A percentile compares a stretch with the other conserved stretches of the same genome.
Conservation (phyloP, 2,888 invertebrate species). For the Gymnocheta viridis region DNA sequence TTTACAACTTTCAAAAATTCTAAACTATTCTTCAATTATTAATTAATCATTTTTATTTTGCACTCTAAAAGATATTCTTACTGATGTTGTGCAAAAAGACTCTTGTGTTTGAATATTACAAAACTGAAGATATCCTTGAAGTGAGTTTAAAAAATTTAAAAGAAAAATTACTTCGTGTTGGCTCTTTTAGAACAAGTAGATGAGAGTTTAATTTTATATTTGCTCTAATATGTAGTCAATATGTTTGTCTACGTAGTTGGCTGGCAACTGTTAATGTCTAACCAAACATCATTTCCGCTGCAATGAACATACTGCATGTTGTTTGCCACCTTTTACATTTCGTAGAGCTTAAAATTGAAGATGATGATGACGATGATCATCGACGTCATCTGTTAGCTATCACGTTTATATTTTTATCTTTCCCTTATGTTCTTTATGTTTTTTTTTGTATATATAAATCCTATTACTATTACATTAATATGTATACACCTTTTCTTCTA, state of each 20-base stretch:
- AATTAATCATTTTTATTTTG: too few species aligned
- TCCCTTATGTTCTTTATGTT: slow-evolving; percentile 31
- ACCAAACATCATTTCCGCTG: slow-evolving; percentile 66
- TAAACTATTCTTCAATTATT: too few species aligned
- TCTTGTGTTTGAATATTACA: too few species aligned
- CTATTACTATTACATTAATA: slow-evolving; percentile 2
- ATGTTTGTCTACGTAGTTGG: background rate
- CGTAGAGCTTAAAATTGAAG: slow-evolving; percentile 2
- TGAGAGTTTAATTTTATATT: background rate
- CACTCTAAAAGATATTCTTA: too few species aligned
- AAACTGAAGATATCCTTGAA: too few species aligned
- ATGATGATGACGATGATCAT: slow-evolving; percentile 2
- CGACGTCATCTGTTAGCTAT: slow-evolving; percentile 54
- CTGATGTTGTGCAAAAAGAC: too few species aligned
- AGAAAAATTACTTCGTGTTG: background rate
- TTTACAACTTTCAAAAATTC: too few species aligned
- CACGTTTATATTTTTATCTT: slow-evolving; percentile 57
- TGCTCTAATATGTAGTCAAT: background rate
- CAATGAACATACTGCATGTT: slow-evolving; percentile 58
- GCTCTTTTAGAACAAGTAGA: background rate
- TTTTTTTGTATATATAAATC: background rate
- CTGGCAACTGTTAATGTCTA: slow-evolving; percentile 60
- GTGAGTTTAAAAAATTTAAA: background rate
- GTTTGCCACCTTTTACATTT: slow-evolving; percentile 51
- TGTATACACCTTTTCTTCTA: background rate